Percentiles rank a stretch among this genome's conserved stretches.
Conservation (phyloP, 2,888 invertebrate genomes). For the Biston stratarius region DNA sequence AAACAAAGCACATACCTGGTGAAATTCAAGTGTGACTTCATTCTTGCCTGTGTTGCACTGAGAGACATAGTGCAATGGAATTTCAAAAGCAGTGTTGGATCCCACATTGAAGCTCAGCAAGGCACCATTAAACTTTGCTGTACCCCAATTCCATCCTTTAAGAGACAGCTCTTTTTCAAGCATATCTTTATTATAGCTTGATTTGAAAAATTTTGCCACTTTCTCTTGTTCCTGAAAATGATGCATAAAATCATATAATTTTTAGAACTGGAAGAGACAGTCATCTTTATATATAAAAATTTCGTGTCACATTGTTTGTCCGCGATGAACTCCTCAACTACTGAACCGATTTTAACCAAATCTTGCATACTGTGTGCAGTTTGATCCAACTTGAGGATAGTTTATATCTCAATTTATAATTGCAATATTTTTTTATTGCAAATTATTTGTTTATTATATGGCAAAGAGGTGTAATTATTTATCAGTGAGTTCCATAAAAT, state of each 20-base stretch:
- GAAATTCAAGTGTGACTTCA: slow-evolving; percentile 99
- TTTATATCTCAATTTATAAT: no score
- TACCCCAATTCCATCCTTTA: slow-evolving; percentile 99
- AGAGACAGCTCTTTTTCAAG: slow-evolving; percentile 96
- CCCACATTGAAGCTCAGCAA: slow-evolving; percentile 95
- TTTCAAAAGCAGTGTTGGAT: slow-evolving; percentile 95
- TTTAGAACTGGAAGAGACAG: neutral
- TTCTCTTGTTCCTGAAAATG: slow-evolving; percentile 95
- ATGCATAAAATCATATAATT: neutral
- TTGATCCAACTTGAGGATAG: no score
- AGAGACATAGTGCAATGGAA: slow-evolving; percentile 97
- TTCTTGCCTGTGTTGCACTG: slow-evolving; percentile 98
- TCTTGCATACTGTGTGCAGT: no score
- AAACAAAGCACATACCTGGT: slow-evolving; percentile 88
- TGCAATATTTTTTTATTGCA: no score
- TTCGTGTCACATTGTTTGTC: no score
- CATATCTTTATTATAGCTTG: slow-evolving; percentile 94
- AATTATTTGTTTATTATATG: no score
- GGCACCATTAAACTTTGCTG: slow-evolving; percentile 96
- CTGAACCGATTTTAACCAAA: no score
- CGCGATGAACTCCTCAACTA: no score
- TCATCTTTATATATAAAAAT: no score
- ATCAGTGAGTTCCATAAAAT: no score
- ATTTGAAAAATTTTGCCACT: slow-evolving; percentile 94
- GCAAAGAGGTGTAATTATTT: no score